These are phyloP conservation scores for Diarsia brunnea DNA, from an alignment of 2,888 invertebrate genomes.

Conservation along the genomic window DNA sequence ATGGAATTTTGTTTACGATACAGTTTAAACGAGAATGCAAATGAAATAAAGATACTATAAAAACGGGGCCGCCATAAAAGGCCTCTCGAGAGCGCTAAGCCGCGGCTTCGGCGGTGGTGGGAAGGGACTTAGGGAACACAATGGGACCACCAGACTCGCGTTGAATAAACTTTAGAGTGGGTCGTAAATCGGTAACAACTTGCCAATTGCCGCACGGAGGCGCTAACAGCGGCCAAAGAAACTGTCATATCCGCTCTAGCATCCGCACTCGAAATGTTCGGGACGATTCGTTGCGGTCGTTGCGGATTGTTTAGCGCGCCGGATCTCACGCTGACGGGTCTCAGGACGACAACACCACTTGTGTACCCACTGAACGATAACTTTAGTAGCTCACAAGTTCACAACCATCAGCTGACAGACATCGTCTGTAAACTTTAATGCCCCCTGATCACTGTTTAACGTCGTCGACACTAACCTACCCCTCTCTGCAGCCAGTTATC, in stretches of 20 bases:
- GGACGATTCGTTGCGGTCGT: slow-evolving; percentile 64
- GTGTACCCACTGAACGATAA: not conserved
- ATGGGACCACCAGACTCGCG: slow-evolving; percentile 89
- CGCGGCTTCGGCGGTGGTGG: slow-evolving; percentile 73
- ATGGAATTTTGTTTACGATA: slow-evolving; percentile 78
- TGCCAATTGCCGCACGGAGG: slow-evolving; percentile 89
- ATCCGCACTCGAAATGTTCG: slow-evolving; percentile 88
- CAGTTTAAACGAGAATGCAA: slow-evolving; percentile 80
- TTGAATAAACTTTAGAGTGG: slow-evolving; percentile 88
- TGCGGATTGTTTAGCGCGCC: slow-evolving; percentile 51
- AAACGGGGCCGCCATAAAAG: slow-evolving; percentile 83
- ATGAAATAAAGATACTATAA: slow-evolving; percentile 85
- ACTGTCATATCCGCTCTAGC: slow-evolving; percentile 87
- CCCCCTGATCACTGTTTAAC: slow-evolving; percentile 64
- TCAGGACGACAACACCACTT: not conserved
- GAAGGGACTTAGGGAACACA: slow-evolving; percentile 83
- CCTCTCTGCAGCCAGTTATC: slow-evolving; percentile 78
- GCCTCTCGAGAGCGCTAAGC: slow-evolving; percentile 81
- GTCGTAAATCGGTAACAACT: slow-evolving; percentile 88
- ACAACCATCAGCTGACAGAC: slow-evolving; percentile 30
- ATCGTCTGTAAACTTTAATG: slow-evolving; percentile 47
- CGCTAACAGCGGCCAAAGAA: slow-evolving; percentile 85
- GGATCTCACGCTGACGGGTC: slow-evolving; percentile 9
- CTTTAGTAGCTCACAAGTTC: not conserved
- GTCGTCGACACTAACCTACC: slow-evolving; percentile 80